Evolutionary conservation across 2,797 vertebrate genomes (phyloP).

Genomic region (Meriones psammophilus): DNA sequence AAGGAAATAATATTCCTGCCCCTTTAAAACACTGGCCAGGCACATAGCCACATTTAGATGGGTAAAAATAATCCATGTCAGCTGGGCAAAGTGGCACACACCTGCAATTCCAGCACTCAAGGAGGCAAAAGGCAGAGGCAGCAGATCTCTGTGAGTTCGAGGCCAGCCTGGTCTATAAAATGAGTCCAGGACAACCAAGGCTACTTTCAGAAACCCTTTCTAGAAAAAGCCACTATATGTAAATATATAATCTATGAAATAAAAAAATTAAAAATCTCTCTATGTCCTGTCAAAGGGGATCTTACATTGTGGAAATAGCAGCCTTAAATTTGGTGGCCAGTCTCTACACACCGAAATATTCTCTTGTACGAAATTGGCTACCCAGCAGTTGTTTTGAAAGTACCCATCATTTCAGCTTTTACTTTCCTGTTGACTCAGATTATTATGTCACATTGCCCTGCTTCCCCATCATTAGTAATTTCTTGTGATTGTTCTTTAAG

Average conservation of each 20-base stretch:
- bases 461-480: background rate
- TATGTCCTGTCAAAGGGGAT: background rate
- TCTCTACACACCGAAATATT: background rate
- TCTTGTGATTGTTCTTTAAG: background rate
- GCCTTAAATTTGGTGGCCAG: background rate
- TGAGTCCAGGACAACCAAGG: no score
- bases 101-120: no score
- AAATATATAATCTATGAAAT: no score
- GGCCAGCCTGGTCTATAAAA: no score
- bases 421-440: background rate
- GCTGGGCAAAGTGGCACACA: no score
- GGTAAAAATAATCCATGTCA: no score
- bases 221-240: no score
- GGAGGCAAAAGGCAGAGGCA: no score
- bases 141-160: no score
- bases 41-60: background rate
- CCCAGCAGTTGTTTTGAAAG: background rate
- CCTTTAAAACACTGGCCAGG: background rate
- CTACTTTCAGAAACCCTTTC: no score
- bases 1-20: background rate
- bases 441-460: background rate
- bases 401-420: background rate
- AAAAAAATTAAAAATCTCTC: background rate
- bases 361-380: background rate
- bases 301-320: background rate